A percentile compares a stretch with the other conserved stretches of the same genome.
phyloP scores from a whole-genome alignment of 2,113 vertebrate species.

The Gobius niger region DNA sequence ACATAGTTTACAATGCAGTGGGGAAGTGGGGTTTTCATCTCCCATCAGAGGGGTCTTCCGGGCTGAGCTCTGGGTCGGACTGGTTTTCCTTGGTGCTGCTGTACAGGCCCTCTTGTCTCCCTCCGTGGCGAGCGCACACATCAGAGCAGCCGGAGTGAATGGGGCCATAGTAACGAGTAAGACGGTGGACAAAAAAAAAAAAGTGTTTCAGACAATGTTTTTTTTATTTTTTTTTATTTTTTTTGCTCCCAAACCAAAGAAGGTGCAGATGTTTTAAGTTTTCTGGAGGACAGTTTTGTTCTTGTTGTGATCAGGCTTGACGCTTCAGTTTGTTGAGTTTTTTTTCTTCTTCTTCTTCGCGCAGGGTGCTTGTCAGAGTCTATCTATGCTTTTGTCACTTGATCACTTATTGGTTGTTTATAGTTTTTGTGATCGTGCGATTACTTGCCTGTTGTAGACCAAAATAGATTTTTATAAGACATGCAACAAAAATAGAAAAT shows the following conservation, averaged over 20 bases:
- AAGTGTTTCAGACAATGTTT: slow-evolving; percentile 55
- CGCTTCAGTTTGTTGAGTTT: slow-evolving; percentile 28
- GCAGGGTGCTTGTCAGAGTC: slow-evolving; percentile 58
- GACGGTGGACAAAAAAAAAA: slow-evolving; percentile 14
- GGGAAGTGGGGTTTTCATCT: not conserved
- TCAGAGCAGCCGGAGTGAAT: slow-evolving; percentile 28
- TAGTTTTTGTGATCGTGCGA: slow-evolving; percentile 68
- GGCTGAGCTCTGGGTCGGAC: slow-evolving; percentile 26
- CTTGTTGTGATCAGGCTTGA: slow-evolving; percentile 44
- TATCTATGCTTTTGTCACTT: slow-evolving; percentile 53
- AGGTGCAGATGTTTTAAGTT: slow-evolving; percentile 59
- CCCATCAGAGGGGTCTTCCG: not conserved
- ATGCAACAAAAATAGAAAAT: slow-evolving; percentile 65
- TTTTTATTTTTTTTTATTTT: no score
- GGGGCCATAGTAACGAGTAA: slow-evolving; percentile 50
- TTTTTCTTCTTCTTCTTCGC: no score
- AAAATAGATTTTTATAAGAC: slow-evolving; percentile 67
- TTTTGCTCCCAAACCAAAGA: slow-evolving; percentile 77
- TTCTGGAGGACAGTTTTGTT: slow-evolving; percentile 52
- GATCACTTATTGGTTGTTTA: slow-evolving; percentile 50
- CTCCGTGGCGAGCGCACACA: slow-evolving; percentile 15
- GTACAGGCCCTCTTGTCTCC: slow-evolving; percentile 18
- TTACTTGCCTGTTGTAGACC: slow-evolving; percentile 69
- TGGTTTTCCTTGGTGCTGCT: slow-evolving; percentile 33
- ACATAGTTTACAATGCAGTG: slow-evolving; percentile 18